Evolutionary conservation across 1,140 invertebrate species (phyloP).

Genomic region (Cydia fagiglandana): DNA sequence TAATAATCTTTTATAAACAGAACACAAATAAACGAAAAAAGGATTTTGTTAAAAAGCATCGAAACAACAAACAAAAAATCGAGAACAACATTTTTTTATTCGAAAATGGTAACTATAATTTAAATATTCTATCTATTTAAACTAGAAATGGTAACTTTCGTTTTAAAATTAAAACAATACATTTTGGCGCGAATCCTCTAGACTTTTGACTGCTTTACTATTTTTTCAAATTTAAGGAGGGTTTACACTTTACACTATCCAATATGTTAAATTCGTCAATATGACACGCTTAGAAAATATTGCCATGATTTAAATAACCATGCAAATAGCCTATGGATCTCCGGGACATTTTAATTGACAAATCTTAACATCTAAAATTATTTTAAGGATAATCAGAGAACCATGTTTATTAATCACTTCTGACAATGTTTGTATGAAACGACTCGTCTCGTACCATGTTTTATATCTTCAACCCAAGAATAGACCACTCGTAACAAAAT

Average conservation of each 20-base stretch:
- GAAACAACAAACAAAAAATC: not conserved
- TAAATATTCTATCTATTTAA: constrained; percentile 26
- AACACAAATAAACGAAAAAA: not conserved
- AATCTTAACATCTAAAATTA: too few species aligned
- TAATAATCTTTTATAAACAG: constrained; percentile 3
- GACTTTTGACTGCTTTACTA: not conserved
- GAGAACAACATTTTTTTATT: not conserved
- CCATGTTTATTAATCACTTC: too few species aligned
- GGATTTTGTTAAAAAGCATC: not conserved
- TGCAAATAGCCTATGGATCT: too few species aligned
- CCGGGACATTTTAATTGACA: too few species aligned
- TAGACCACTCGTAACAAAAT: too few species aligned
- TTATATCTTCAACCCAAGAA: too few species aligned
- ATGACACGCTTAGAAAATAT: too few species aligned
- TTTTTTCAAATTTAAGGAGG: not conserved
- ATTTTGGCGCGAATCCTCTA: not conserved
- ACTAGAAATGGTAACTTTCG: constrained; percentile 28
- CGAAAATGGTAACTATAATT: constrained; percentile 8
- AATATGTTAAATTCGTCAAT: not conserved
- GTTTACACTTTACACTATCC: not conserved
- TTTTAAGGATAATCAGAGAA: too few species aligned
- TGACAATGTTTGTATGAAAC: too few species aligned
- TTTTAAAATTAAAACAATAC: constrained; percentile 21
- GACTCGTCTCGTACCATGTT: too few species aligned
- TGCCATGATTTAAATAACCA: too few species aligned